Base-by-base conservation (phyloP, 2,888 invertebrate genomes). In the Calameuta idolon region DNA sequence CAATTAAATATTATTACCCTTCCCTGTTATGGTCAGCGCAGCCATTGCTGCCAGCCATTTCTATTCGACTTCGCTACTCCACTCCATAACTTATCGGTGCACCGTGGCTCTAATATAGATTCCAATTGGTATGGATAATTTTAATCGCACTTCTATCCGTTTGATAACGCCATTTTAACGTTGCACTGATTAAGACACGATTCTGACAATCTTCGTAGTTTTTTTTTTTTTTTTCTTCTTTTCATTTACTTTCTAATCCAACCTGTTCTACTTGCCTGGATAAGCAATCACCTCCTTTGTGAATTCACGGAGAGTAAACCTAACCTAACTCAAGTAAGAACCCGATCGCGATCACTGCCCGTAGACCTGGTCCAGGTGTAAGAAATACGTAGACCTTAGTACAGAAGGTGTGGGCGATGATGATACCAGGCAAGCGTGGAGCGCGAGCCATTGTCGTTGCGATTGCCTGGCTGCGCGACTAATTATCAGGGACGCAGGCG, bases 1-100 rank as follows among this genome's bases (percentile, higher is more conserved):
- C 90, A 91, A 90, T 91, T 91, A 90, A 90, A 91, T 89, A 89
- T 90, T 90, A 91, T 90, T 90, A 89, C 89, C 88, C 87, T 86
- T 86, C 23, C 85, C 85, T 84, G 87, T 89, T 89, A 89, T 88
- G 88, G 87, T 88, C 83, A 84, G 75, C 78, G 83, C 85, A 84
- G 83, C 86, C 87, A 81, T 86, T 86, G 85, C 81, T 83, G 85
- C 81, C 77, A 81, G 82, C 78, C 80, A 80, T 55, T 55, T 55
- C 55, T 55, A 55, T 55, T 55, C 23, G 23, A 23, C 55, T 55
- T 3, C 55, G 9, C 23, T 55, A 23, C 23, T 55, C 9, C 55
- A 5, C 23, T 55, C 55, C 55, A 55, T 55, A 55, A 55, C 23
- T 55, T 23, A 55, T 55, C 55, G 55, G 23, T 55, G 23, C 5